Conservation (phyloP, 2,888 invertebrate species). For the Podotricha telesiphe region DNA sequence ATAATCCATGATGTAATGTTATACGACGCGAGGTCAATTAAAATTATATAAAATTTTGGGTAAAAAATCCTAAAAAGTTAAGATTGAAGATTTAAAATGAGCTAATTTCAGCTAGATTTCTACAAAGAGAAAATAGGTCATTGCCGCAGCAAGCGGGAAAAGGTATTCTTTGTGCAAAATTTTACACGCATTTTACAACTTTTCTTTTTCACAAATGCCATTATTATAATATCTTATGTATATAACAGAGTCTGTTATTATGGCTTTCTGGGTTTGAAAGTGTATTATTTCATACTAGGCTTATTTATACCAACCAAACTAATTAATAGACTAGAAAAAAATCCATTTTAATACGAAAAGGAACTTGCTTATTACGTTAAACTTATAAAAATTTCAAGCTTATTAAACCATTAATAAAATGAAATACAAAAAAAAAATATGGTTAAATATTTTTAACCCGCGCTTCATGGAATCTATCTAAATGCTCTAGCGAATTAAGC, state of each 20-base stretch:
- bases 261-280: background rate
- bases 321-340: too few species aligned
- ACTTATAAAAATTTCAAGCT: too few species aligned
- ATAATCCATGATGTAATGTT: too few species aligned
- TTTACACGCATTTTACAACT: conserved; percentile 10
- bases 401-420: too few species aligned
- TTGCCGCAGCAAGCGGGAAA: conserved; percentile 6
- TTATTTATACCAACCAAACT: too few species aligned
- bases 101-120: conserved; percentile 4
- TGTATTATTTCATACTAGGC: background rate
- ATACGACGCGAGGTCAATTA: too few species aligned
- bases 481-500: too few species aligned
- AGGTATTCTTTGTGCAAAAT: conserved; percentile 21
- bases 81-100: conserved; percentile 14
- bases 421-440: too few species aligned
- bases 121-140: conserved; percentile 23
- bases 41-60: background rate
- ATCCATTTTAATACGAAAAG: too few species aligned
- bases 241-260: background rate
- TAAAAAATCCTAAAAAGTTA: background rate
- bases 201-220: background rate
- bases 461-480: too few species aligned
- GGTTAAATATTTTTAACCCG: too few species aligned
- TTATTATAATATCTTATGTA: conserved; percentile 9
- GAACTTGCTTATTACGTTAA: too few species aligned